Evolutionary conservation across 2,888 invertebrate genomes (phyloP).

Genomic region (Timema cristinae): DNA sequence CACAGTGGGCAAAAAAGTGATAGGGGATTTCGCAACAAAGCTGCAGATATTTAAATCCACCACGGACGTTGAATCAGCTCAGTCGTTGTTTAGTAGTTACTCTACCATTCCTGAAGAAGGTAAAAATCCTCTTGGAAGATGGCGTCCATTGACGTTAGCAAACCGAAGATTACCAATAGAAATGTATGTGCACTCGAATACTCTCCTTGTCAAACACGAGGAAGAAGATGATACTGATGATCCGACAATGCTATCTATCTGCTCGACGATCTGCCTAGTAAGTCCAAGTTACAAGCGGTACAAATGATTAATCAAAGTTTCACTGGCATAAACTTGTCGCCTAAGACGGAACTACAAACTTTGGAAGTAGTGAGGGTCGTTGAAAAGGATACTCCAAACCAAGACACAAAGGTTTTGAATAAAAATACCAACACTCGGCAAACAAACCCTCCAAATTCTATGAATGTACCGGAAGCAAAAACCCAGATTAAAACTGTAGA

Average conservation of each 20-base stretch:
- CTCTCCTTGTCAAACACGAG: not conserved
- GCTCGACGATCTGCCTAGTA: no score
- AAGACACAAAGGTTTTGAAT: no score
- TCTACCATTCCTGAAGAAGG: slow-evolving; percentile 1
- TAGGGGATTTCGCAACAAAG: slow-evolving; percentile 9
- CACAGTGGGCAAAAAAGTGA: not conserved
- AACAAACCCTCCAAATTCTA: no score
- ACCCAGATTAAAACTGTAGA: no score
- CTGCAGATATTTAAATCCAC: slow-evolving; percentile 11
- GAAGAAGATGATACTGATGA: not conserved
- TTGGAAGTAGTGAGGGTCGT: no score
- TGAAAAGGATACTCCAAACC: no score
- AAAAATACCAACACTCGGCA: no score
- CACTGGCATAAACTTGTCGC: no score
- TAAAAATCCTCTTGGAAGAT: not conserved
- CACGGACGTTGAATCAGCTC: not conserved
- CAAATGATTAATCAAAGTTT: no score
- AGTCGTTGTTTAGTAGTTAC: not conserved
- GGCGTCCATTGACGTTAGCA: not conserved
- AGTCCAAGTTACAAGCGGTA: no score
- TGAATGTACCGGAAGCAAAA: no score
- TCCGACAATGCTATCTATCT: not conserved
- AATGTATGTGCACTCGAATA: not conserved
- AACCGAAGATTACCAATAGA: not conserved
- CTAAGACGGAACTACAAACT: no score